A percentile compares a stretch with the other conserved stretches of the same genome.
These are phyloP conservation scores for Phataginus tetradactyla DNA, from an alignment of 2,797 vertebrate genomes.

Conservation along the genomic window DNA sequence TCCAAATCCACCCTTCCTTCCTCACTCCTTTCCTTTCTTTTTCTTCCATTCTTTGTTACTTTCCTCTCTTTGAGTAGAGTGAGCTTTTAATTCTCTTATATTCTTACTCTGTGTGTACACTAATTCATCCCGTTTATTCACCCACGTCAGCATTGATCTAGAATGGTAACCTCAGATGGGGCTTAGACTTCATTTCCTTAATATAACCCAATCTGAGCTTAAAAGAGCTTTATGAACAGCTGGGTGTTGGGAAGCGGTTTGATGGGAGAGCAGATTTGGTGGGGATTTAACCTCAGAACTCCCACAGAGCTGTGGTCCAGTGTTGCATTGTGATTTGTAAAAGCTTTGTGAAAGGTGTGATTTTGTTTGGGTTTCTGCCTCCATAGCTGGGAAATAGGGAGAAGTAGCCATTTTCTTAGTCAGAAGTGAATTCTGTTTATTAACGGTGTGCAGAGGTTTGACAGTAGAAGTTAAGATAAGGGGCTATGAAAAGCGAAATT, in stretches of 20 bases:
- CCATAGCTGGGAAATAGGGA: conserved; percentile 3
- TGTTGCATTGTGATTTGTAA: neutral
- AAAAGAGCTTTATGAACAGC: conserved; percentile 47
- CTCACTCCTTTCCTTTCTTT: neutral
- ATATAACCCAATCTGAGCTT: neutral
- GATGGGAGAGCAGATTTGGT: neutral
- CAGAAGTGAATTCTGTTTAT: neutral
- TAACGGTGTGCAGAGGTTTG: neutral
- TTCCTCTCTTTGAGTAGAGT: neutral
- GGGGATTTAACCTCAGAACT: neutral
- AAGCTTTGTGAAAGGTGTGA: conserved; percentile 11
- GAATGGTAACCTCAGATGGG: conserved; percentile 42
- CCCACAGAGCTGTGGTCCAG: neutral
- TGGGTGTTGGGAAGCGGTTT: conserved; percentile 32
- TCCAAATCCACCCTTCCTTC: neutral
- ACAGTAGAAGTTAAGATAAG: neutral
- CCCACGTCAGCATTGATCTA: neutral
- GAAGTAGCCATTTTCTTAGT: conserved; percentile 2
- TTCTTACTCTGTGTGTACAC: neutral
- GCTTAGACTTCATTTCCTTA: neutral
- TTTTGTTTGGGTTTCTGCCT: conserved; percentile 15
- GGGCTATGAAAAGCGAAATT: neutral
- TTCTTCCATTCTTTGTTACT: neutral
- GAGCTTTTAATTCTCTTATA: conserved; percentile 13
- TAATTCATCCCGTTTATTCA: neutral